These are phyloP conservation scores for Rhopilema esculentum DNA, from an alignment of 30 jellyfish, hydroid and myxozoan genomes.

Conservation along the genomic window DNA sequence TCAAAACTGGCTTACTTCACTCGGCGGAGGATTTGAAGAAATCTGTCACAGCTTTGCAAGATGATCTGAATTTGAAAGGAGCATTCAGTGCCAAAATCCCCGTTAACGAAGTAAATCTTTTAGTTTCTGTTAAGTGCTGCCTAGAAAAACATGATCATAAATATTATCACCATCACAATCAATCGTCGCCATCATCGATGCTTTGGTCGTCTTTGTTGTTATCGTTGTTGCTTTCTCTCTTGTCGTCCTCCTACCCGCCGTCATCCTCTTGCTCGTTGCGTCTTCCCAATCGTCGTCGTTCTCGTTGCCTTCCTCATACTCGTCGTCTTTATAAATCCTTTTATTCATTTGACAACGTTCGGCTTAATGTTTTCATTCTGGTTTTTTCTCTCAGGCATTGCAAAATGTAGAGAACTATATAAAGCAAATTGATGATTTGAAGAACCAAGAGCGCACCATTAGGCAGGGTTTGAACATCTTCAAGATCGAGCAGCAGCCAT, in stretches of 20 bases:
- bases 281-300: not conserved
- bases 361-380: too few species aligned
- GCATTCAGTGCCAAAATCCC: constrained; percentile 85
- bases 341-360: too few species aligned
- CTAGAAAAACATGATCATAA: not conserved
- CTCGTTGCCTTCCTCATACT: not conserved
- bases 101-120: constrained; percentile 68
- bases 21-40: constrained; percentile 94
- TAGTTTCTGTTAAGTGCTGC: too few species aligned
- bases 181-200: too few species aligned
- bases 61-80: constrained; percentile 83
- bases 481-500: constrained; percentile 95
- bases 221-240: not conserved
- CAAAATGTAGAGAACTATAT: constrained; percentile 38
- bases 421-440: constrained; percentile 64
- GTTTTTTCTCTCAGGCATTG: constrained; percentile 56
- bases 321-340: not conserved
- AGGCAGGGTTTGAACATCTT: constrained; percentile 84
- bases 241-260: not conserved
- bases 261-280: not conserved
- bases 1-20: constrained; percentile 80
- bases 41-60: constrained; percentile 79
- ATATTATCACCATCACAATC: not conserved
- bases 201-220: not conserved
- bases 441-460: constrained; percentile 76